phyloP scores from a whole-genome alignment of 2,113 vertebrate genomes.

The Phocoena sinus region DNA sequence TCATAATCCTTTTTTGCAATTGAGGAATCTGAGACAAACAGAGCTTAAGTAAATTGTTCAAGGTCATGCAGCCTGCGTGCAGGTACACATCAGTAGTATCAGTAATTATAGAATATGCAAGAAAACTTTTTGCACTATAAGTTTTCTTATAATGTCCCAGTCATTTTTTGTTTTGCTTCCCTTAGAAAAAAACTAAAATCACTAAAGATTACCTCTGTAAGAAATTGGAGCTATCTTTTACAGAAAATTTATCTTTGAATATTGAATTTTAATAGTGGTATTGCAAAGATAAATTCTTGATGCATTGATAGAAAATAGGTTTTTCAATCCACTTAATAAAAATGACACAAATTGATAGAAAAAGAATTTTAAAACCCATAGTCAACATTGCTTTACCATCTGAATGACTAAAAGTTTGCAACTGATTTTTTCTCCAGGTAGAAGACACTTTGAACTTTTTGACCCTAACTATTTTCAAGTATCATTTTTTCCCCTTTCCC shows the following conservation, averaged over 20 bases:
- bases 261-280: neutral
- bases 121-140: neutral
- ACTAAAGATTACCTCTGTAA: neutral
- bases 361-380: neutral
- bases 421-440: neutral
- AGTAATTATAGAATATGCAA: neutral
- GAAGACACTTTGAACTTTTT: neutral
- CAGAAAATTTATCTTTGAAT: neutral
- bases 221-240: neutral
- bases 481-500: fast-evolving
- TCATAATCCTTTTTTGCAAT: neutral
- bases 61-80: neutral
- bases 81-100: neutral
- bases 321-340: neutral
- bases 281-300: neutral
- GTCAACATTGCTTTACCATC: neutral
- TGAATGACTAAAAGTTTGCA: neutral
- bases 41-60: neutral
- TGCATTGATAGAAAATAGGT: neutral
- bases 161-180: neutral
- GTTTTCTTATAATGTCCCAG: neutral
- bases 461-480: neutral
- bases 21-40: neutral
- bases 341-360: neutral
- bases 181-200: neutral